Base-by-base conservation (phyloP, 1,140 invertebrate species). In the Linepithema humile region DNA sequence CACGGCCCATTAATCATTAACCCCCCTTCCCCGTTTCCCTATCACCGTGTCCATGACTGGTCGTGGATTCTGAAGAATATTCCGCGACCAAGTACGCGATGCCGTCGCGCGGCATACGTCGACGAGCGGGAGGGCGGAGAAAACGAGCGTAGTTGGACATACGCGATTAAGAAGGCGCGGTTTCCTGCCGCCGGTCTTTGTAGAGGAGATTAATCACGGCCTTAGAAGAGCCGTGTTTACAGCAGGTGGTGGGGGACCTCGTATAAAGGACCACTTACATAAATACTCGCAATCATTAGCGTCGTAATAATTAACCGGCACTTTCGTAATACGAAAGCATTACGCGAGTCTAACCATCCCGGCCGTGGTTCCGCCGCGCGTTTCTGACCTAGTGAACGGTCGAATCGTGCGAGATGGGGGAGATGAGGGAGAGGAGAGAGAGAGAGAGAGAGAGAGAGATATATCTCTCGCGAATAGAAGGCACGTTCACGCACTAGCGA, bases 101-200 rank as follows among this genome's bases (percentile, higher is more conserved):
- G 53, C 43, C 15, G 57, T 2, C 40, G 32, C 38, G 59, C 35
- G 35, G 43, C 57, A 17, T 73, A 72, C 80, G 69, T 59, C 20
- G 70, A 74, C 32, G 60, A 65, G 60, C 40, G 53, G 35, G 53
- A 73, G 26, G 35, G 32, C 10, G 40, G 64, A n/a, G 43, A 67
- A 38, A n/a, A 23, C 26, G 26, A 35, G 48, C 82, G 48, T 45
- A 35, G 64, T 72, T 75, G 57, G 67, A 86, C 35, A 60, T 43
- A 78, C 32, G 29, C 74, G 84, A 85, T 86, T 85, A 82, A 82
- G 75, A 67, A 86, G 85, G 85, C 60, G 83, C 85, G 67, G 75
- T 85, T 86, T 86, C 85, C 75, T 85, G 83, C 84, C 35, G 83
- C 48, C 53, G 48, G 67, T 55, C 40, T 65, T 40, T 67, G 50